A percentile compares a stretch with the other conserved stretches of the same genome.
phyloP scores from a whole-genome alignment of 2,888 invertebrate genomes.

The Andrena fulva region DNA sequence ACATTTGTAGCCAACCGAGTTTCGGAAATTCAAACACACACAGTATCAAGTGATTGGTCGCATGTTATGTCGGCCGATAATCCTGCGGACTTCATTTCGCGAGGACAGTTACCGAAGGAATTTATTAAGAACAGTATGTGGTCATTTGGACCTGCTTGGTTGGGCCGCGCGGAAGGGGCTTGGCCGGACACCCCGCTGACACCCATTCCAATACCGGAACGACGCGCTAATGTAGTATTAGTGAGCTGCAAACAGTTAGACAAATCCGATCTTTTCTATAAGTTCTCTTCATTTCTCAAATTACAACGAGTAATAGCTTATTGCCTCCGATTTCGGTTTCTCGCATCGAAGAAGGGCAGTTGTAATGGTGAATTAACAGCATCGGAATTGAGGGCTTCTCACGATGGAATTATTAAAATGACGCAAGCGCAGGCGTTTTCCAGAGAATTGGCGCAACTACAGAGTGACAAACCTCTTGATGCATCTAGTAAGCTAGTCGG shows the following conservation, averaged over 20 bases:
- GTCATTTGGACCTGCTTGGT: constrained; percentile 3
- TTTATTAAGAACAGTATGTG: background rate
- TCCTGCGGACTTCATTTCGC: constrained; percentile 30
- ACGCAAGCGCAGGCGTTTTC: background rate
- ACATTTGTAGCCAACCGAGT: constrained; percentile 17
- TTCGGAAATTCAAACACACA: background rate
- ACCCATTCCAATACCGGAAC: background rate
- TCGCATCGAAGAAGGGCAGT: no score
- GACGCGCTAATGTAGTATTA: background rate
- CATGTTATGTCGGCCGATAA: constrained; percentile 9
- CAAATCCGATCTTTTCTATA: no score
- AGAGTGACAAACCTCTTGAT: background rate
- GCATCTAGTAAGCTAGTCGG: background rate
- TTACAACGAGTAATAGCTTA: no score
- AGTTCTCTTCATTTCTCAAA: no score
- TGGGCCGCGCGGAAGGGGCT: background rate
- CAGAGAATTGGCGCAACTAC: background rate
- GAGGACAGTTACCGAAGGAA: no score
- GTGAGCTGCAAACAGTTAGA: background rate
- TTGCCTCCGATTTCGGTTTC: no score
- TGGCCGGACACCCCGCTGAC: background rate
- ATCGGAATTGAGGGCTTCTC: background rate
- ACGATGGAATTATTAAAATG: background rate
- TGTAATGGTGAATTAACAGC: no score
- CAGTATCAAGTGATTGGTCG: background rate